Conservation (phyloP, 1,140 invertebrate genomes). For the Drosophila melanogaster region Release_6_plus_ISO1_MT NT_033779.5:8066001-8066500, state of each 20-base stretch:
- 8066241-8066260: constrained; percentile 60
- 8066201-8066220: constrained; percentile 84
- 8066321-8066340: constrained; percentile 88
- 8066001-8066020: constrained; percentile 70
- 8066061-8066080: constrained; percentile 32
- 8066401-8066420: constrained; percentile 87
- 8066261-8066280: constrained; percentile 56
- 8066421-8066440: constrained; percentile 93
- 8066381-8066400: constrained; percentile 88
- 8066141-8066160: constrained; percentile 82
- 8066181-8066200: constrained; percentile 84
- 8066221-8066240: constrained; percentile 70
- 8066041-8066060: constrained; percentile 76
- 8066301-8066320: constrained; percentile 89
- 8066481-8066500: constrained; percentile 91
- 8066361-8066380: constrained; percentile 89
- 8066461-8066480: constrained; percentile 87
- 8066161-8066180: constrained; percentile 83
- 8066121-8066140: constrained; percentile 84
- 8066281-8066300: constrained; percentile 66
- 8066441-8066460: constrained; percentile 91
- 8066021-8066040: constrained; percentile 66
- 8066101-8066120: constrained; percentile 46
- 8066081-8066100: constrained; percentile 25
- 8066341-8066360: constrained; percentile 88